These are phyloP conservation scores for Scolanthus callimorphus DNA, from an alignment of 92 coral and sea anemone genomes.

Conservation along the genomic window DNA sequence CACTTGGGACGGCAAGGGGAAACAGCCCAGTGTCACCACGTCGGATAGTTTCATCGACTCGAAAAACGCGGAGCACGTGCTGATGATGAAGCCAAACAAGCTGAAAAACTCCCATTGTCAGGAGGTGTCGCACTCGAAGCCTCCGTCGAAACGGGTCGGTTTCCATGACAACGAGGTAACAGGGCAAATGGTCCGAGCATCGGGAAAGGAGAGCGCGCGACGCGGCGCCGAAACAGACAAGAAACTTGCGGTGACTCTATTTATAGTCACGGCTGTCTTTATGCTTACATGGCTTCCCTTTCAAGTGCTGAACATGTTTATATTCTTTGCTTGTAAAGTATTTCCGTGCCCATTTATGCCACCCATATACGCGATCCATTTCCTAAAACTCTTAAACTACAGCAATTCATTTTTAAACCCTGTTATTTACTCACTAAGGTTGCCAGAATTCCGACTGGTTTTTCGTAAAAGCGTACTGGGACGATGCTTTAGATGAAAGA, in stretches of 20 bases:
- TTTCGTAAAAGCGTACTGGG: slow-evolving; percentile 15
- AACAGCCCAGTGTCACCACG: slow-evolving; percentile 3
- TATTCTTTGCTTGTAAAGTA: slow-evolving; percentile 50
- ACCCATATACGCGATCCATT: slow-evolving; percentile 41
- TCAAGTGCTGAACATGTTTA: slow-evolving; percentile 65
- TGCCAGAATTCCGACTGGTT: slow-evolving; percentile 64
- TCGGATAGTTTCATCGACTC: slow-evolving; percentile 25
- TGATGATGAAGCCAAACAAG: neutral
- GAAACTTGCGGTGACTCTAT: slow-evolving; percentile 61
- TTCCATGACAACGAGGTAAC: slow-evolving; percentile 11
- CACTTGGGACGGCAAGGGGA: slow-evolving; percentile 7
- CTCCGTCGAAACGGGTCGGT: slow-evolving; percentile 1
- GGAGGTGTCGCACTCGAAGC: slow-evolving; percentile 14
- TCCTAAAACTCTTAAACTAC: slow-evolving; percentile 72
- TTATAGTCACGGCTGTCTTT: slow-evolving; percentile 81
- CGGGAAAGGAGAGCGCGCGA: slow-evolving; percentile 25
- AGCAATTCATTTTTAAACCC: slow-evolving; percentile 72
- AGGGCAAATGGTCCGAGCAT: neutral
- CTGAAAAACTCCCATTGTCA: neutral
- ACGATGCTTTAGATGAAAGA: neutral
- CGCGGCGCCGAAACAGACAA: slow-evolving; percentile 60
- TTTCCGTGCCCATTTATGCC: slow-evolving; percentile 51
- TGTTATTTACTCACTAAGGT: slow-evolving; percentile 71
- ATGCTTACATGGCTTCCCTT: slow-evolving; percentile 78
- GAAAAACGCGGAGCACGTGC: slow-evolving; percentile 1